A percentile compares a stretch with the other conserved stretches of the same genome.
Conservation (phyloP, 2,888 invertebrate genomes). For the Thumatha senex region DNA sequence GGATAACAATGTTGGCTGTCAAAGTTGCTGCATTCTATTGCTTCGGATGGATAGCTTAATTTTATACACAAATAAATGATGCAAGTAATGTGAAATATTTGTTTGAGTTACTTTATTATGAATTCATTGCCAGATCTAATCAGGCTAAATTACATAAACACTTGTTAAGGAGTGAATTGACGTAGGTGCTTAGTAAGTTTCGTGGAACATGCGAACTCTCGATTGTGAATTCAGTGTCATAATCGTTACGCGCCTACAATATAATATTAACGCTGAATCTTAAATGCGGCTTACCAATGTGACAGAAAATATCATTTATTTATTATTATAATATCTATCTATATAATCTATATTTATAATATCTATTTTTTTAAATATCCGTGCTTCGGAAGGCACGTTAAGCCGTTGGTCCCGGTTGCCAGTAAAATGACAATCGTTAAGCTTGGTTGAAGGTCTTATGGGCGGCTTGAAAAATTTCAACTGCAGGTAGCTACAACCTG, state of each 20-base stretch:
- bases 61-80: not conserved
- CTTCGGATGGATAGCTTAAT: not conserved
- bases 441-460: too few species aligned
- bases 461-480: too few species aligned
- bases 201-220: not conserved
- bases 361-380: too few species aligned
- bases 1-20: constrained; percentile 36
- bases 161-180: not conserved
- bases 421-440: too few species aligned
- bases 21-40: constrained; percentile 20
- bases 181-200: too few species aligned
- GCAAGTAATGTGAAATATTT: not conserved
- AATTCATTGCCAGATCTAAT: not conserved
- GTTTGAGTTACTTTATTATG: not conserved
- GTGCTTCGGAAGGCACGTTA: too few species aligned
- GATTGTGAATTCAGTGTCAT: not conserved
- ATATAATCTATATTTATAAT: too few species aligned
- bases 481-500: too few species aligned
- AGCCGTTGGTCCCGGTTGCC: too few species aligned
- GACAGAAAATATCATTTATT: too few species aligned
- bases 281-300: not conserved
- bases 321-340: too few species aligned
- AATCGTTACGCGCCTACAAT: not conserved
- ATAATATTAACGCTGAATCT: not conserved
- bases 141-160: not conserved